A percentile compares a stretch with the other conserved stretches of the same genome.
Evolutionary conservation across 2,113 vertebrate genomes (phyloP).

Genomic region (Nesoenas mayeri): DNA sequence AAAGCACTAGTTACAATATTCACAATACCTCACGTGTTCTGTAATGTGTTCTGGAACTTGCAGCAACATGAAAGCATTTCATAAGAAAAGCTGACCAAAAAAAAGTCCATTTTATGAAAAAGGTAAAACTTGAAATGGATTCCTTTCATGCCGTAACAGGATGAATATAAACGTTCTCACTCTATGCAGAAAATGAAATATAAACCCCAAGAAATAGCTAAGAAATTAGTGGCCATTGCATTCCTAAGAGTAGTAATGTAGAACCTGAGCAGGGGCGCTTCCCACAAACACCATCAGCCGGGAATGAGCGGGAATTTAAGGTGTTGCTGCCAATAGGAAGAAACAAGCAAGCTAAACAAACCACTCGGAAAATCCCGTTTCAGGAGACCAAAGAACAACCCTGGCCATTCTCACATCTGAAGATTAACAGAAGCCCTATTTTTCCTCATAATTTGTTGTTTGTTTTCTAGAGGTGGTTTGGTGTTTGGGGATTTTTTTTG

Average conservation of each 20-base stretch:
- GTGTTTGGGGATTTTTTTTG: no score
- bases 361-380: background rate
- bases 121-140: background rate
- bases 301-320: background rate
- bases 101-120: background rate
- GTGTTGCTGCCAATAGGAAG: background rate
- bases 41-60: background rate
- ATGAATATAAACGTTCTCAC: no score
- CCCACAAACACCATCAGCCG: background rate
- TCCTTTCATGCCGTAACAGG: background rate
- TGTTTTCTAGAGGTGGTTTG: background rate
- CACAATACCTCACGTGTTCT: background rate
- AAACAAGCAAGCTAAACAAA: background rate
- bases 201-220: background rate
- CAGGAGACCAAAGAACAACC: background rate
- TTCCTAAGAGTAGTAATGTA: background rate
- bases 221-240: background rate
- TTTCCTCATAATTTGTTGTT: background rate
- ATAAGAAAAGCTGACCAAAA: background rate
- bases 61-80: background rate
- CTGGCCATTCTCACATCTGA: background rate
- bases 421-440: background rate
- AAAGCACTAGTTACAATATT: background rate
- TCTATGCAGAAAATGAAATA: background rate
- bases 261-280: background rate